Conservation (phyloP, 2,113 vertebrate genomes). For the Ardeotis arabs region DNA sequence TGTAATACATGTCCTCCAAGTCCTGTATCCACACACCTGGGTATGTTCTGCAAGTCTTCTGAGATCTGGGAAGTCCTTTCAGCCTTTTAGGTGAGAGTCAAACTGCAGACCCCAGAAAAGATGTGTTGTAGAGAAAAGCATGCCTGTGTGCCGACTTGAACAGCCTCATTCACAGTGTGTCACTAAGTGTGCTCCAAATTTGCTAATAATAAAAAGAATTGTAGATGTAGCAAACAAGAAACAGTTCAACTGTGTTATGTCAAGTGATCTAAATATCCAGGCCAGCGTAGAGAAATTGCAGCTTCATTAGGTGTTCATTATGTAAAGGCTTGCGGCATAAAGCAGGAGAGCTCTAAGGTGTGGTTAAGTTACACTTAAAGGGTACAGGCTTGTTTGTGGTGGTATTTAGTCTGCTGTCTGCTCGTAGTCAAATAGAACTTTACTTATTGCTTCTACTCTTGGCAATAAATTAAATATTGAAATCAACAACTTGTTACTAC, state of each 20-base stretch:
- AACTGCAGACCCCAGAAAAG: background rate
- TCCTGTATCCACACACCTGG: background rate
- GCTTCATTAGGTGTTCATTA: background rate
- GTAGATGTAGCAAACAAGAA: background rate
- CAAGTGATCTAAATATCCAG: background rate
- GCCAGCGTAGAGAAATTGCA: background rate
- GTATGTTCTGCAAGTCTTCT: background rate
- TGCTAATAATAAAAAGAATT: background rate
- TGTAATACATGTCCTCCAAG: rapidly evolving
- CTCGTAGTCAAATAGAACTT: constrained; percentile 16
- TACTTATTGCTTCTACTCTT: constrained; percentile 27
- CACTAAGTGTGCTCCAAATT: background rate
- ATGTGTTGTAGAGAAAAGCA: background rate
- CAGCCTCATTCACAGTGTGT: background rate
- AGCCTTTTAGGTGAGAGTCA: background rate
- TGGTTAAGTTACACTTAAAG: background rate
- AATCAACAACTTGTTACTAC: constrained; percentile 56
- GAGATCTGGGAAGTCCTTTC: background rate
- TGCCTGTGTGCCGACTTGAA: background rate
- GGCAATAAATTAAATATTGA: constrained; percentile 60
- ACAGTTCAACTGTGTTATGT: background rate
- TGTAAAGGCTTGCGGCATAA: background rate
- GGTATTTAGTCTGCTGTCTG: background rate
- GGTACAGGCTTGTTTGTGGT: constrained; percentile 11
- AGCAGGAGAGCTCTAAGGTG: background rate